Evolutionary conservation across 2,113 vertebrate genomes (phyloP).

Genomic region (Pao palembangensis): DNA sequence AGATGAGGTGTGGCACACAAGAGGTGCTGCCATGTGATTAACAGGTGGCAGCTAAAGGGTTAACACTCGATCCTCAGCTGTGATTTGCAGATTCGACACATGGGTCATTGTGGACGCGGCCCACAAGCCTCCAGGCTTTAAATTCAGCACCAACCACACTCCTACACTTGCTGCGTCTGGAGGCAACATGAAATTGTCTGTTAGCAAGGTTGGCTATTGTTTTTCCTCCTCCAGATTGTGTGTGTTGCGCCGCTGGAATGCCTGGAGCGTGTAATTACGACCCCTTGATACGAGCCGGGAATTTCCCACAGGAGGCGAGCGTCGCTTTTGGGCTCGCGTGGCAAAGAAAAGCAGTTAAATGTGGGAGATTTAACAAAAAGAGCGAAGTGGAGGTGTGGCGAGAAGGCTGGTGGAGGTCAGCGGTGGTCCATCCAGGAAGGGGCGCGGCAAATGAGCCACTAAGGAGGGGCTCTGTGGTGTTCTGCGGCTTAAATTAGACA

Average conservation of each 20-base stretch:
- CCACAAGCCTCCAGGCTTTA: not conserved
- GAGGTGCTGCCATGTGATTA: no score
- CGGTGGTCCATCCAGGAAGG: not conserved
- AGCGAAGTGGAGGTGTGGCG: not conserved
- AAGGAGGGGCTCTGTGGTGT: slow-evolving; percentile 31
- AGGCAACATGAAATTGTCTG: slow-evolving; percentile 27
- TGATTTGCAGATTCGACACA: no score
- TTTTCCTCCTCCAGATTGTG: slow-evolving; percentile 12
- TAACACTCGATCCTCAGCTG: no score
- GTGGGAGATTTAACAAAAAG: not conserved
- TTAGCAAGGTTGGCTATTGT: slow-evolving; percentile 14
- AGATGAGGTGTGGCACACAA: no score
- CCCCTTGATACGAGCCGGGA: slow-evolving; percentile 26
- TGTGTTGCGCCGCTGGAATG: slow-evolving; percentile 42
- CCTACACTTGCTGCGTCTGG: not conserved
- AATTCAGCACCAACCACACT: not conserved
- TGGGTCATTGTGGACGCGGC: not conserved
- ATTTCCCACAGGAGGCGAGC: slow-evolving; percentile 28
- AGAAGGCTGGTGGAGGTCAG: no score
- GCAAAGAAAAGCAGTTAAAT: not conserved
- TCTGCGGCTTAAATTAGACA: slow-evolving; percentile 45
- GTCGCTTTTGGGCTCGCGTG: slow-evolving; percentile 15
- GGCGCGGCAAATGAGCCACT: slow-evolving; percentile 25
- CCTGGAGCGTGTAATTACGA: slow-evolving; percentile 51
- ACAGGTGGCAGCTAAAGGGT: no score